A percentile compares a stretch with the other conserved stretches of the same genome.
phyloP scores from a whole-genome alignment of 2,888 invertebrate species.

The Labia minor region DNA sequence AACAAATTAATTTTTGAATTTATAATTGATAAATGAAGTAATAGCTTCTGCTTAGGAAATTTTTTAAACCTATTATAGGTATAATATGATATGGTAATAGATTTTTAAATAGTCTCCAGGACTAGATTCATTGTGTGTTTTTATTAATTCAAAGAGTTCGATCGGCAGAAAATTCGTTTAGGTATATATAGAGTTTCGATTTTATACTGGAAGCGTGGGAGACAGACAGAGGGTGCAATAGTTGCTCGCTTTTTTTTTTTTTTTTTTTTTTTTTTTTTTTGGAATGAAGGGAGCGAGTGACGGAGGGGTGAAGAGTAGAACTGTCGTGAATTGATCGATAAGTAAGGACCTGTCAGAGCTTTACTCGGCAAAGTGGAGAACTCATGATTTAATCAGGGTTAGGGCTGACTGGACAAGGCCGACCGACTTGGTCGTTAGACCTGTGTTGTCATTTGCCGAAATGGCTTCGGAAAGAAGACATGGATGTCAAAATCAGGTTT shows the following conservation, averaged over 20 bases:
- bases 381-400: not conserved
- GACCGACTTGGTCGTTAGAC: not conserved
- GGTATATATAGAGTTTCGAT: not conserved
- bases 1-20: too few relatives aligned
- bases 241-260: not conserved
- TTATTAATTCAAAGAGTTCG: not conserved
- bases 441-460: not conserved
- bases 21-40: too few relatives aligned
- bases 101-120: not conserved
- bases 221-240: not conserved
- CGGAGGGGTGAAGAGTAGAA: not conserved
- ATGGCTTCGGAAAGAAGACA: too few relatives aligned
- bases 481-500: too few relatives aligned
- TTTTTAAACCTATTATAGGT: not conserved
- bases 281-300: not conserved
- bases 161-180: not conserved
- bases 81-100: not conserved
- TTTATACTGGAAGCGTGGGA: not conserved
- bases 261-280: too few relatives aligned
- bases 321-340: constrained; percentile 4
- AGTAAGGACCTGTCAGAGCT: constrained; percentile 3
- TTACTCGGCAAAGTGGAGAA: not conserved
- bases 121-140: not conserved
- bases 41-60: too few relatives aligned
- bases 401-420: not conserved